These are phyloP conservation scores for Linurgus olivaceus DNA, from an alignment of 2,797 vertebrate species.

Conservation along the genomic window DNA sequence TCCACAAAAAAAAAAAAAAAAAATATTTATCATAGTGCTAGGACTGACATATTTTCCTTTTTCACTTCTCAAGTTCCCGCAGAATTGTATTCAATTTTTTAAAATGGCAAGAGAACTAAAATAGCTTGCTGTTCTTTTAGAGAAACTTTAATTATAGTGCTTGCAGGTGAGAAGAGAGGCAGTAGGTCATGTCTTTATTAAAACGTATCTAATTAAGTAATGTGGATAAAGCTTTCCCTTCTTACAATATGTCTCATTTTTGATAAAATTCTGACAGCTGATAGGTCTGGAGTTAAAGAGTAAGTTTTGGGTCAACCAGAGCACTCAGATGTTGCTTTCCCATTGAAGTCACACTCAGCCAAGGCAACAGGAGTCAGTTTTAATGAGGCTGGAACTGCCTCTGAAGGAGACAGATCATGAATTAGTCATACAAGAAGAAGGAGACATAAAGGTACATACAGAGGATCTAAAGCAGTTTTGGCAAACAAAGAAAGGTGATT, in stretches of 20 bases:
- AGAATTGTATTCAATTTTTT: not conserved
- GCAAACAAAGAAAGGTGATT: slow-evolving; percentile 38
- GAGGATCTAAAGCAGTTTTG: slow-evolving; percentile 11
- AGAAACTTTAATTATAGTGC: slow-evolving; percentile 41
- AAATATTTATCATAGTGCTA: not conserved
- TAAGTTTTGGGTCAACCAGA: not conserved
- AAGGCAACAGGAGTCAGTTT: slow-evolving; percentile 56
- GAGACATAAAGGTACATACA: not conserved
- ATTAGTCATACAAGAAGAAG: slow-evolving; percentile 15
- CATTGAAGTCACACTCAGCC: not conserved
- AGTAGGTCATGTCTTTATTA: slow-evolving; percentile 37
- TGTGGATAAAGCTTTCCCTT: not conserved
- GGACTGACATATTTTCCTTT: not conserved
- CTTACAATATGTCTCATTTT: not conserved
- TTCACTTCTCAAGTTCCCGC: not conserved
- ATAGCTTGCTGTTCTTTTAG: not conserved
- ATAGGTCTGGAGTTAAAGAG: slow-evolving; percentile 14
- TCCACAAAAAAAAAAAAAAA: not conserved
- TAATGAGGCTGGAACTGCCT: slow-evolving; percentile 59
- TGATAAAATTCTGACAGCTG: slow-evolving; percentile 44
- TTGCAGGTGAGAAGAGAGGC: slow-evolving; percentile 36
- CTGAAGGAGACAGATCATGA: not conserved
- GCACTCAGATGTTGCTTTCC: not conserved
- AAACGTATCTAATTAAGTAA: slow-evolving; percentile 21
- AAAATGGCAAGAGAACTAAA: not conserved